These are phyloP conservation scores for Labeo catla DNA, from an alignment of 2,113 vertebrate genomes.

Conservation along the genomic window DNA sequence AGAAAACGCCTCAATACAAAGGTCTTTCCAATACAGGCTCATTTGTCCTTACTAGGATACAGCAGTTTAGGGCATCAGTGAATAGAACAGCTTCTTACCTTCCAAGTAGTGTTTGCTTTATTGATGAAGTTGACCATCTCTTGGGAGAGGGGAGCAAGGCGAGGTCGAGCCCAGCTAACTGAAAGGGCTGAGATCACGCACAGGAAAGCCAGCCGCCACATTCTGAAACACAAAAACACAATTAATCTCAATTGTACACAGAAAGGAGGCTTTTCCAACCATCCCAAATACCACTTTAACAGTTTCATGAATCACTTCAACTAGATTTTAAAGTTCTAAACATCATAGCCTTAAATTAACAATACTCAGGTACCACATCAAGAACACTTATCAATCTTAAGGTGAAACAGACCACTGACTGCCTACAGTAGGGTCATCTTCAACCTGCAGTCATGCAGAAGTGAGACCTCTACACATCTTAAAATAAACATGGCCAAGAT, in stretches of 20 bases:
- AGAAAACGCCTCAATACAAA: not conserved
- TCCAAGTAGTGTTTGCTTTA: conserved; percentile 91
- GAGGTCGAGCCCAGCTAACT: conserved; percentile 70
- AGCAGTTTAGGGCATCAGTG: not conserved
- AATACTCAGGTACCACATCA: not conserved
- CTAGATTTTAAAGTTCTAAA: too few species aligned
- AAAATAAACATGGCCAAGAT: not conserved
- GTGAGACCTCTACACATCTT: not conserved
- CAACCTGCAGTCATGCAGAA: conserved; percentile 18
- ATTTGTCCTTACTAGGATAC: not conserved
- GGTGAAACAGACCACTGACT: not conserved
- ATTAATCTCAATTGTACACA: not conserved
- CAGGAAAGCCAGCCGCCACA: conserved; percentile 78
- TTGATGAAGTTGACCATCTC: conserved; percentile 91
- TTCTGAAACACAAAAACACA: conserved; percentile 64
- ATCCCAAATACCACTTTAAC: too few species aligned
- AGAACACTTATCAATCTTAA: not conserved
- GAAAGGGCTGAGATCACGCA: conserved; percentile 74
- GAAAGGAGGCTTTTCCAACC: too few species aligned
- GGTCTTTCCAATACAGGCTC: not conserved
- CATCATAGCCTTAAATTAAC: not conserved
- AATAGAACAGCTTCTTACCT: conserved; percentile 69
- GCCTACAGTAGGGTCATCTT: not conserved
- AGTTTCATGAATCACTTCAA: not conserved
- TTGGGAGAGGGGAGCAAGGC: conserved; percentile 76